Evolutionary conservation across 2,113 vertebrate genomes (phyloP), one percentile per base, ranked within the genome.

Genomic region (Anoplopoma fimbria): DNA sequence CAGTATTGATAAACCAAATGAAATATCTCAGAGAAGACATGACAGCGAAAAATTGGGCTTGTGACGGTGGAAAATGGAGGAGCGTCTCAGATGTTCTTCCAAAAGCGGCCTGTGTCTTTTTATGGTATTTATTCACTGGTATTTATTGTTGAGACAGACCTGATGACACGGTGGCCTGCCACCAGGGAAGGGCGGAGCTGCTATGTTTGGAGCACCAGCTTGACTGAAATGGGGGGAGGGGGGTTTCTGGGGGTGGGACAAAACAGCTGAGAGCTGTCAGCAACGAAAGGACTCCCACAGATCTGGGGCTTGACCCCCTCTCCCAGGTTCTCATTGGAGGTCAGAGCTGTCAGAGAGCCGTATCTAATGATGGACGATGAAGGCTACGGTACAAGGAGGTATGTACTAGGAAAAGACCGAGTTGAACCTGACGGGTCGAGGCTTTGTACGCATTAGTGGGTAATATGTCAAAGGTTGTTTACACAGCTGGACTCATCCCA

Each of bases 91-190:
- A 75, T 77, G 80, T 69, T 86, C 77, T 60, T n/a, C 55, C 36
- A 19, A 27, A 49, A 83, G 34, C 13, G n/a, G 51, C 86, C 70
- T 51, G 64, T 82, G 71, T 82, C 71, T 88, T 83, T 87, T 77
- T 81, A 72, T 84, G 84, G 69, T 94, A 94, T 94, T 94, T 94
- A 91, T 94, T 94, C 87, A 65, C 71, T 87, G 89, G 70, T 94
- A 94, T 93, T 93, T 95, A 92, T 92, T 92, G 86, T 83, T 53
- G 53, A 81, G 83, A 88, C 82, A 85, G 78, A 83, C 84, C 45
- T 68, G 69, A 61, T 68, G 86, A 87, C 83, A 75, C 69, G 63
- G 71, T 51, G 79, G 82, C 70, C 34, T 55, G 86, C 75, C 88
- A 79, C 69, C 47, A 55, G 70, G 68, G 55, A 57, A 74, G 75